Evolutionary conservation across 2,888 invertebrate genomes (phyloP), one percentile per base, ranked within the genome.

Genomic region (Agriotes lineatus): DNA sequence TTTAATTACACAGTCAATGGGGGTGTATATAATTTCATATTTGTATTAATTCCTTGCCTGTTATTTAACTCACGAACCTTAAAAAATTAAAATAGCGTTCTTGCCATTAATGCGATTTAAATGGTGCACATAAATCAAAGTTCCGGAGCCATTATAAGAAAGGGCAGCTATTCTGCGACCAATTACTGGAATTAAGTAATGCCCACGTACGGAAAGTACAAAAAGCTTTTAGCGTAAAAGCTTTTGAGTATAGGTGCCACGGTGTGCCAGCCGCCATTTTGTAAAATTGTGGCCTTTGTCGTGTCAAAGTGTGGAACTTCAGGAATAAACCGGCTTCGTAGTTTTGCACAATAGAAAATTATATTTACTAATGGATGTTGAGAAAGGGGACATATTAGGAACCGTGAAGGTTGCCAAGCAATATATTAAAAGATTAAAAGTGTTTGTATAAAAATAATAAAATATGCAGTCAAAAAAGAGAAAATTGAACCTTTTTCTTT

Each of bases 221-320:
- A 74, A 75, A 75, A 74, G 78, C 83, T 83, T 83, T 84, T 82
- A 83, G 75, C 71, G 75, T 82, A 79, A 84, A 79, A 77, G 77
- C 73, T 73, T 72, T 66, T 69, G 70, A 70, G 77, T 75, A 77
- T 76, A 76, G 81, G 74, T 82, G 77, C 79, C 80, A 79, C 76
- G 64, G 73, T 59, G 81, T 81, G 75, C 78, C 81, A 78, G 75
- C 67, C 78, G 75, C 80, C 78, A 77, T 79, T 80, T 79, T 77
- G 66, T 62, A 45, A 69, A 66, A 67, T 62, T 67, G 54, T 64
- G 12, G 66, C 42, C 60, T 63, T 70, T 70, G 64, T 67, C 65
- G 48, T 56, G 61, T 19, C 57, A 61, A 69, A 60, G 68, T 63
- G 63, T 50, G 2, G 30, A 50, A 45, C 61, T 66, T 68, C 50